phyloP scores from a whole-genome alignment of 1,140 invertebrate genomes.

The Pararge aegeria region DNA sequence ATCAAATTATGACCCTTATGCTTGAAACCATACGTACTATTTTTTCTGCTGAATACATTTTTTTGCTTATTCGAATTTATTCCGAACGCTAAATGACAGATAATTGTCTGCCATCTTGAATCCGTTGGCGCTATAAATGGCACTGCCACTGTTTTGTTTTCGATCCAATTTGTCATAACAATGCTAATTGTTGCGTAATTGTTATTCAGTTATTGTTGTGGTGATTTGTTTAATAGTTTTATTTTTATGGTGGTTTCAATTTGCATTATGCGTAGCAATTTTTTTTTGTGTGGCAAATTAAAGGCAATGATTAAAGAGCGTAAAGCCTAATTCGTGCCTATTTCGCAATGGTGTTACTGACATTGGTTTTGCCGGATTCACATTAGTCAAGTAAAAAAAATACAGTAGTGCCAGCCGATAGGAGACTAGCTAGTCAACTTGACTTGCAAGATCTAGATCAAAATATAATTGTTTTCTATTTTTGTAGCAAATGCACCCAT shows the following conservation, averaged over 20 bases:
- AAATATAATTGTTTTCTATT: too few relatives aligned
- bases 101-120: constrained; percentile 57
- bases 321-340: too few relatives aligned
- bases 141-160: constrained; percentile 39
- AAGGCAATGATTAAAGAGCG: too few relatives aligned
- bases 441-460: too few relatives aligned
- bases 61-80: constrained; percentile 29
- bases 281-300: too few relatives aligned
- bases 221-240: constrained; percentile 7
- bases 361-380: too few relatives aligned
- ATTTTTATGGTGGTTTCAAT: background rate
- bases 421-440: too few relatives aligned
- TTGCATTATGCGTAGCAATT: too few relatives aligned
- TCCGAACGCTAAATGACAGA: constrained; percentile 27
- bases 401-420: too few relatives aligned
- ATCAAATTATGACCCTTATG: constrained; percentile 11
- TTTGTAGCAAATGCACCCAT: too few relatives aligned
- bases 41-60: constrained; percentile 3
- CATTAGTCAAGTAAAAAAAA: too few relatives aligned
- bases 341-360: too few relatives aligned
- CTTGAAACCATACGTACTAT: background rate
- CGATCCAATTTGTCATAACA: constrained; percentile 47
- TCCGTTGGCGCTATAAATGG: constrained; percentile 37
- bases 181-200: constrained; percentile 53
- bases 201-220: constrained; percentile 22